A percentile compares a stretch with the other conserved stretches of the same genome.
Evolutionary conservation across 2,888 invertebrate genomes (phyloP).

Genomic region (Odontomyia ornata): DNA sequence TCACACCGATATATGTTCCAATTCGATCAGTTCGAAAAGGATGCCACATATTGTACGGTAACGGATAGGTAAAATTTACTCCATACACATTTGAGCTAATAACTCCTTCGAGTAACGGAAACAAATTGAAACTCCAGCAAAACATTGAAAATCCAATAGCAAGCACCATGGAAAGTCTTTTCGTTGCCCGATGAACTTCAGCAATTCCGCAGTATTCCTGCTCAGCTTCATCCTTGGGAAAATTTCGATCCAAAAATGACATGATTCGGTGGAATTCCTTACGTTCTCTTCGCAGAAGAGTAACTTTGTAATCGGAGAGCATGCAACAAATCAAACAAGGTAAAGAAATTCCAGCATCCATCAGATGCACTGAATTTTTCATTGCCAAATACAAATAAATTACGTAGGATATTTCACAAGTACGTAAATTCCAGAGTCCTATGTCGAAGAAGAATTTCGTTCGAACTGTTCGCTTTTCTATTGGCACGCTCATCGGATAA

Average conservation of each 20-base stretch:
- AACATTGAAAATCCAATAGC: constrained; percentile 16
- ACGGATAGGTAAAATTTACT: constrained; percentile 4
- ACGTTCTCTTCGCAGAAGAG: background rate
- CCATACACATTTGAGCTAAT: background rate
- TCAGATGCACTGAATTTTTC: background rate
- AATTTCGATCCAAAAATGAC: constrained; percentile 12
- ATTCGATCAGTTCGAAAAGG: constrained; percentile 11
- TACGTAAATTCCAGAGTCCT: constrained; percentile 30
- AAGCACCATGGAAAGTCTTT: background rate
- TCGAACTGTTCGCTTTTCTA: background rate
- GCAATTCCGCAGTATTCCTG: constrained; percentile 20
- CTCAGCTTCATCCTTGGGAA: background rate
- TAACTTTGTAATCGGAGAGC: constrained; percentile 25
- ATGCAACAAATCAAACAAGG: constrained; percentile 25
- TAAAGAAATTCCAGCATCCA: constrained; percentile 12
- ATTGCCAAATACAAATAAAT: constrained; percentile 22
- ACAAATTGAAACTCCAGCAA: constrained; percentile 38
- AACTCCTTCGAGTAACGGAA: constrained; percentile 2
- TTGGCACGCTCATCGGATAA: background rate
- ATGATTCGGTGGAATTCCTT: constrained; percentile 2
- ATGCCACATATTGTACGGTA: constrained; percentile 24
- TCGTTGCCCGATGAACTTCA: background rate
- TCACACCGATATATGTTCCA: constrained; percentile 1
- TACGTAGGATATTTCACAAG: constrained; percentile 2
- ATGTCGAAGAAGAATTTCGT: constrained; percentile 11